Conservation (phyloP, 37 sponge, comb jelly and placozoan species). For the Beroe ovata region DNA sequence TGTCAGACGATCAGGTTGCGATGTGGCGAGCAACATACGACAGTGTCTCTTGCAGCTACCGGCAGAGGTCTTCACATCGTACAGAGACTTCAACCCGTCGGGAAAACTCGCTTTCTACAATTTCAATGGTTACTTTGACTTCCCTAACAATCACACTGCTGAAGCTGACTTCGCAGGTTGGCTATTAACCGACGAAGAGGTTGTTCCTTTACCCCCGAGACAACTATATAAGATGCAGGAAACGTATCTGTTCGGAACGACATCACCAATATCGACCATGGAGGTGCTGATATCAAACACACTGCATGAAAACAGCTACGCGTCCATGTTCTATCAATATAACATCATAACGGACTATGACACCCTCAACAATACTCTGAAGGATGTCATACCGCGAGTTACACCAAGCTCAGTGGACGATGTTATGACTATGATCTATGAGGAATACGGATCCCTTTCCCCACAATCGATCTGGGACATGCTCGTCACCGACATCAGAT, state of each 20-base stretch:
- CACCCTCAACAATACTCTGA: not conserved
- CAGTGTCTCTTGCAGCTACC: not conserved
- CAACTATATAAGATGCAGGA: not conserved
- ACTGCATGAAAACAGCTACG: not conserved
- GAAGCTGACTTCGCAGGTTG: not conserved
- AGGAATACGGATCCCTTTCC: not conserved
- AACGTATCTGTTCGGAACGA: not conserved
- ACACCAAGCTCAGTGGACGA: not conserved
- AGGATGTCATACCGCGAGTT: not conserved
- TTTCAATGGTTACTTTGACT: slow-evolving; percentile 15
- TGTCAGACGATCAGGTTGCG: not conserved
- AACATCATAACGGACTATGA: not conserved
- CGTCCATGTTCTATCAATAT: not conserved
- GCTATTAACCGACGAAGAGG: not conserved
- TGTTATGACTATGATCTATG: not conserved
- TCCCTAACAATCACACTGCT: not conserved
- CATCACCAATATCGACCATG: not conserved
- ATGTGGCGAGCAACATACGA: not conserved
- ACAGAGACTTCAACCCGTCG: not conserved
- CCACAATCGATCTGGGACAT: not conserved
- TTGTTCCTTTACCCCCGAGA: not conserved
- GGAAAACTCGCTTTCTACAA: not conserved
- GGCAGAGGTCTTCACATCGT: not conserved
- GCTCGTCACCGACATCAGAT: not conserved
- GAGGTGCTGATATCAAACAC: not conserved